Evolutionary conservation across 2,113 vertebrate species (phyloP), one percentile per base, ranked within the genome.

Genomic region (Stegastes partitus): DNA sequence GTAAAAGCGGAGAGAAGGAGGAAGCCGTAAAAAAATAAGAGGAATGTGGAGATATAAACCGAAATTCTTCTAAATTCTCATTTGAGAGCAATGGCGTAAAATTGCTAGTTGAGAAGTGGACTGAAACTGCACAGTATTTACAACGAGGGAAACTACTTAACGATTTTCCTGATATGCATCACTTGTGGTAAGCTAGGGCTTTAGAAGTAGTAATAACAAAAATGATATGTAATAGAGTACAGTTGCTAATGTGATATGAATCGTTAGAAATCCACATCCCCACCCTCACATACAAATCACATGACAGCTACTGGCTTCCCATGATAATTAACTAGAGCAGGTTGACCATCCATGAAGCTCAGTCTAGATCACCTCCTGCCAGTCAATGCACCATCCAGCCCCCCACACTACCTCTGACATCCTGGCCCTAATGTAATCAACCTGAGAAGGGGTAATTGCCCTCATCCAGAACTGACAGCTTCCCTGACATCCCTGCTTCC

Each of bases 401-500:
- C 68, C 85, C 91, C 73, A 79, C 64, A 82, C 82, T 89, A 90
- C 91, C 77, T 91, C 92, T 94, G 93, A 96, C 94, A 95, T 95
- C 95, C 95, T 93, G 93, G 86, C 74, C 91, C 92, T 92, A 92
- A 94, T 84, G 89, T 94, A 95, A 95, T 95, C 90, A 95, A 91
- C 88, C 94, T 76, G 91, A 90, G 91, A 93, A 94, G 93, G 93
- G 91, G 93, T 95, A 94, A 96, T 94, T 93, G 92, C 91, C 94
- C 93, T 94, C 93, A 94, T 95, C 91, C 84, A 90, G 84, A 82
- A 91, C 87, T 92, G 94, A 92, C 92, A 91, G 94, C 80, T 93
- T 94, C 93, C 92, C 92, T 94, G 93, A 95, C 92, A 91, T 94
- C 94, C 95, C 91, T 56, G 93, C 94, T 95, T 96, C 96, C 95